These are phyloP conservation scores for Gadus chalcogrammus DNA, from an alignment of 2,113 vertebrate species.

Conservation along the genomic window DNA sequence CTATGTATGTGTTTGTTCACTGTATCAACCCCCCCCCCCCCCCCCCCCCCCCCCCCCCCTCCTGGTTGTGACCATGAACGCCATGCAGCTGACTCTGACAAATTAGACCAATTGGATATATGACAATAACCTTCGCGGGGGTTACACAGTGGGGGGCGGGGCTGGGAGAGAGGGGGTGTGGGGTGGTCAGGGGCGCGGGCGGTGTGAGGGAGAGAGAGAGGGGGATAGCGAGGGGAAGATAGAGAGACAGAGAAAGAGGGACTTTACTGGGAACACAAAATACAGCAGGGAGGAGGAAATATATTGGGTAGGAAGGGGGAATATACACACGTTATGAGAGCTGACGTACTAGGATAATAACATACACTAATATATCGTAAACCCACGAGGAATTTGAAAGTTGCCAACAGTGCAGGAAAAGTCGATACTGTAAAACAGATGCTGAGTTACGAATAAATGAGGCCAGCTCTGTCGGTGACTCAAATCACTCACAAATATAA, in stretches of 20 bases:
- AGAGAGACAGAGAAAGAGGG: slow-evolving; percentile 34
- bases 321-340: no score
- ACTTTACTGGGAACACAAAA: background rate
- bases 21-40: slow-evolving; percentile 7
- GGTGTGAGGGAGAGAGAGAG: background rate
- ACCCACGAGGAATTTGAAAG: no score
- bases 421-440: no score
- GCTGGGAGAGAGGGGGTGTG: background rate
- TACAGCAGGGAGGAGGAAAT: slow-evolving; percentile 1
- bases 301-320: background rate
- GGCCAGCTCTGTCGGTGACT: no score
- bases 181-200: background rate
- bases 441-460: no score
- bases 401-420: no score
- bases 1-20: background rate
- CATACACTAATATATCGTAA: no score
- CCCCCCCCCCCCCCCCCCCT: slow-evolving; percentile 25
- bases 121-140: slow-evolving; percentile 63
- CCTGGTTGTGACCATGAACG: slow-evolving; percentile 44
- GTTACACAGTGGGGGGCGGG: slow-evolving; percentile 22
- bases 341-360: no score
- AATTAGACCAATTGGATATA: slow-evolving; percentile 67
- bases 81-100: slow-evolving; percentile 63
- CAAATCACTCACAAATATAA: no score
- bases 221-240: slow-evolving; percentile 14